phyloP scores from a whole-genome alignment of 2,797 vertebrate species.

The Cuniculus paca region DNA sequence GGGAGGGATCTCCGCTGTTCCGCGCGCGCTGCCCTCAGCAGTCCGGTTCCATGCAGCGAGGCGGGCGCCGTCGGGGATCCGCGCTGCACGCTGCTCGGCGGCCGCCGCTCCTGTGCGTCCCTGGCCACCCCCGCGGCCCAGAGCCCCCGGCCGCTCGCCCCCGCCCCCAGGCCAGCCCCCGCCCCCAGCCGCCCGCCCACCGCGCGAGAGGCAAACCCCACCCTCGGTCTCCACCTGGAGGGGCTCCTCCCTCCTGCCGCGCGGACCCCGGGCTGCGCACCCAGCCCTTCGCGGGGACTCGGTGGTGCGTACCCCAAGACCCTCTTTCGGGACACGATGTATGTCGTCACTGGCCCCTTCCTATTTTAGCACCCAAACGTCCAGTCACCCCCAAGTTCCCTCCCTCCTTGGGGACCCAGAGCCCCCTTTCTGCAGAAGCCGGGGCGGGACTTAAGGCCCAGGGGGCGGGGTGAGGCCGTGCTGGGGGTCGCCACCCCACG shows the following conservation, averaged over 20 bases:
- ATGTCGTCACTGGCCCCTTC: neutral
- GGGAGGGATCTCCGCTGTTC: neutral
- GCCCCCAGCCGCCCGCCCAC: slow-evolving; percentile 74
- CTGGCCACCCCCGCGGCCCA: slow-evolving; percentile 73
- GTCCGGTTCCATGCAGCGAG: slow-evolving; percentile 58
- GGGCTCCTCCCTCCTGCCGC: neutral
- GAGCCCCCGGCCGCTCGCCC: slow-evolving; percentile 57
- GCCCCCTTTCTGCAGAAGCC: neutral
- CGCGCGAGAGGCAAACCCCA: slow-evolving; percentile 73
- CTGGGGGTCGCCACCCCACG: slow-evolving; percentile 29
- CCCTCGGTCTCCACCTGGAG: slow-evolving; percentile 76
- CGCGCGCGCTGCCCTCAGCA: neutral
- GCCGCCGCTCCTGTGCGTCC: slow-evolving; percentile 74
- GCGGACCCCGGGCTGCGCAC: neutral
- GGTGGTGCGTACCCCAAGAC: neutral
- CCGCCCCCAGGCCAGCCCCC: slow-evolving; percentile 72
- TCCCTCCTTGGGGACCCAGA: neutral
- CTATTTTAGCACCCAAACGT: neutral
- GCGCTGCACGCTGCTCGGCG: slow-evolving; percentile 46
- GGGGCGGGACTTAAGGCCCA: slow-evolving; percentile 32
- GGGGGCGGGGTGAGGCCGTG: slow-evolving; percentile 37
- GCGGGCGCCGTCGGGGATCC: slow-evolving; percentile 59
- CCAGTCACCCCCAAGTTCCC: neutral
- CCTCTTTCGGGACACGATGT: neutral
- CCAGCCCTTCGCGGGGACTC: neutral